Percentiles rank a stretch among this genome's conserved stretches.
These are phyloP conservation scores for Crotalus helleri DNA, from an alignment of 2,113 vertebrate genomes.

Conservation along the genomic window DNA sequence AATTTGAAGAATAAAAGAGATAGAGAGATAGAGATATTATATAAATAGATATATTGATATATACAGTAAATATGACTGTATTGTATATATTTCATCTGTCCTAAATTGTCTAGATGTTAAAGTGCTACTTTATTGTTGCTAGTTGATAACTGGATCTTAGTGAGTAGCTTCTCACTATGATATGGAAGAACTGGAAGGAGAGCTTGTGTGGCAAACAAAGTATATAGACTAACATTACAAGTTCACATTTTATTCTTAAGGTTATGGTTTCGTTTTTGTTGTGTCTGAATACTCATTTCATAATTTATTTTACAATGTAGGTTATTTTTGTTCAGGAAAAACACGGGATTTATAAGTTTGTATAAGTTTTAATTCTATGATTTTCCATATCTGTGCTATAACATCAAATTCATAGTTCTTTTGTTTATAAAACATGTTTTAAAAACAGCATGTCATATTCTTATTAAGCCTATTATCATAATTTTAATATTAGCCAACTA, in stretches of 20 bases:
- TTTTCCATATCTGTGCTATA: neutral
- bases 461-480: neutral
- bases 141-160: conserved; percentile 14
- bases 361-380: neutral
- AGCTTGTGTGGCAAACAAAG: neutral
- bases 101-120: conserved; percentile 18
- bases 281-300: neutral
- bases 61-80: neutral
- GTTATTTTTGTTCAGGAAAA: neutral
- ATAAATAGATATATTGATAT: neutral
- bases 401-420: neutral
- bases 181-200: fast-evolving
- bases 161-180: conserved; percentile 24
- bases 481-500: neutral
- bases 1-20: neutral
- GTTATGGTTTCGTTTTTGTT: neutral
- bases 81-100: conserved; percentile 11
- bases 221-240: neutral
- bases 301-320: neutral
- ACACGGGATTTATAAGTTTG: neutral
- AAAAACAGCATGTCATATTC: neutral
- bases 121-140: conserved; percentile 8
- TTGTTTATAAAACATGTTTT: neutral
- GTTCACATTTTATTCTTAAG: neutral
- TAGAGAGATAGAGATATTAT: neutral